These are phyloP conservation scores for Drosophila grimshawi DNA, from an alignment of 1,140 invertebrate genomes.

Conservation along the genomic window DNA sequence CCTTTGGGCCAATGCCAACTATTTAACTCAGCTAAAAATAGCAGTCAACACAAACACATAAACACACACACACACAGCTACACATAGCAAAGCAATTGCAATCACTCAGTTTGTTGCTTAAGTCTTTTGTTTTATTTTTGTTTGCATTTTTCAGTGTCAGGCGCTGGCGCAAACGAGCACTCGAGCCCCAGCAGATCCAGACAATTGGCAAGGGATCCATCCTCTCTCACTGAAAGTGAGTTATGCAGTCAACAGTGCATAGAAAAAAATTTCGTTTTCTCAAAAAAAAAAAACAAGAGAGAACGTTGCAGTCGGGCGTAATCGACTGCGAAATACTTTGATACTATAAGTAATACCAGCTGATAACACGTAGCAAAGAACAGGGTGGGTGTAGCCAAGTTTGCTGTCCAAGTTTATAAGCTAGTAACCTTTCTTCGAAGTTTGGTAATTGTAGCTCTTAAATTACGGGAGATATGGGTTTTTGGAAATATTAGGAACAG, in stretches of 20 bases:
- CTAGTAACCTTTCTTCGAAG: no score
- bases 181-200: slow-evolving; percentile 25
- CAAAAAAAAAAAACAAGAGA: slow-evolving; percentile 15
- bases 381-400: no score
- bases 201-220: slow-evolving; percentile 67
- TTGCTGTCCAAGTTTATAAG: no score
- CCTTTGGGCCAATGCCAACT: slow-evolving; percentile 80
- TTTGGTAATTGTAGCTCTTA: no score
- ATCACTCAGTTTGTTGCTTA: slow-evolving; percentile 82
- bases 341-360: no score
- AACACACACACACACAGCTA: slow-evolving; percentile 30
- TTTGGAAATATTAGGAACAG: no score
- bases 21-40: slow-evolving; percentile 79
- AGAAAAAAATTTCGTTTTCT: slow-evolving; percentile 61
- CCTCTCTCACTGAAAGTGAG: slow-evolving; percentile 58
- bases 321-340: no score
- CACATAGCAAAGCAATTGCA: slow-evolving; percentile 74
- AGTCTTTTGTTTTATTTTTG: slow-evolving; percentile 83
- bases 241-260: slow-evolving; percentile 80
- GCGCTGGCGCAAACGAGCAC: slow-evolving; percentile 20
- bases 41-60: slow-evolving; percentile 28
- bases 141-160: slow-evolving; percentile 83
- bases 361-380: no score
- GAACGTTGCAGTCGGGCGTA: no score
- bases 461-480: no score